phyloP scores from a whole-genome alignment of 2,113 vertebrate species.

The Notothenia coriiceps region DNA sequence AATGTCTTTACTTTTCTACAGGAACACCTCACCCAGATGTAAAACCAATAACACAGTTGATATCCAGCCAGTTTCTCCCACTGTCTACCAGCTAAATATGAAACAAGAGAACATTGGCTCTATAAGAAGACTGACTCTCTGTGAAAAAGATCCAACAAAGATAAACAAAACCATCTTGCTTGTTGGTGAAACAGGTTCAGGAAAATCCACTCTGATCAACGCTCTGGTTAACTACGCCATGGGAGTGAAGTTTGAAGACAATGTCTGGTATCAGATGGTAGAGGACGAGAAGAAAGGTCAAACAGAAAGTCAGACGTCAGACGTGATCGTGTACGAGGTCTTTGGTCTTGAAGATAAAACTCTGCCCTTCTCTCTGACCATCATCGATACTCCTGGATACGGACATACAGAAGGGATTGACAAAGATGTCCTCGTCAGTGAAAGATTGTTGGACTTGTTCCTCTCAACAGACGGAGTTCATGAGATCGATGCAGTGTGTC shows the following conservation, averaged over 20 bases:
- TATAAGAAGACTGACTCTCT: background rate
- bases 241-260: background rate
- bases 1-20: background rate
- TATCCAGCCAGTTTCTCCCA: background rate
- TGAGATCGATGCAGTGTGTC: conserved; percentile 38
- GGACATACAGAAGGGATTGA: background rate
- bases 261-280: background rate
- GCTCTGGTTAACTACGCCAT: background rate
- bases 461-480: background rate
- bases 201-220: conserved; percentile 5
- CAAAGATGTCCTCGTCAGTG: background rate
- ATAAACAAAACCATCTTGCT: background rate
- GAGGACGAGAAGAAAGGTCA: no score
- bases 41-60: background rate
- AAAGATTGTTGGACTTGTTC: conserved; percentile 17
- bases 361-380: no score
- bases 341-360: no score
- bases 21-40: background rate
- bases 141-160: background rate
- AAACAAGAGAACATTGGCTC: background rate
- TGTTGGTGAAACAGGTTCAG: background rate
- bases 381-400: no score
- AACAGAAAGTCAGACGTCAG: no score
- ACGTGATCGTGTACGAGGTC: no score
- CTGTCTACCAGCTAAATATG: background rate